Percentiles rank a stretch among this genome's conserved stretches.
Evolutionary conservation across 2,888 invertebrate genomes (phyloP).

Genomic region (Ichneumoninae sp.): DNA sequence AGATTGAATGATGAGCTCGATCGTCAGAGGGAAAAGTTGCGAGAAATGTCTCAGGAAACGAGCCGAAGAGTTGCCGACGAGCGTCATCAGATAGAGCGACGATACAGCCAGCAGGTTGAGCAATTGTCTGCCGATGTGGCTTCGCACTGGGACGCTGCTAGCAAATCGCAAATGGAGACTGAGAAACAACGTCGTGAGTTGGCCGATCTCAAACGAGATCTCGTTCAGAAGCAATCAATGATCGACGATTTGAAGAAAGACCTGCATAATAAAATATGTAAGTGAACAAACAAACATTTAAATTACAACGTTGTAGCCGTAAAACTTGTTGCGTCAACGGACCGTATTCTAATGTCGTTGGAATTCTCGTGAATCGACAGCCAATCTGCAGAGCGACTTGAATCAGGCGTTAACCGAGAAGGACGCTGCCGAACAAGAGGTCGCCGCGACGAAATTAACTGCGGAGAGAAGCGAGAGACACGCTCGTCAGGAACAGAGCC

Average conservation of each 20-base stretch:
- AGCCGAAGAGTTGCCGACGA: conserved; percentile 89
- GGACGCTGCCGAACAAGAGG: conserved; percentile 91
- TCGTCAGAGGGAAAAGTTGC: conserved; percentile 90
- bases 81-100: conserved; percentile 89
- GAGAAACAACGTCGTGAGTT: conserved; percentile 93
- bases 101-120: conserved; percentile 91
- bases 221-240: conserved; percentile 90
- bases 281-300: conserved; percentile 69
- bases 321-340: not conserved
- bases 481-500: conserved; percentile 90
- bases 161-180: conserved; percentile 89
- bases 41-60: conserved; percentile 91
- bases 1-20: conserved; percentile 92
- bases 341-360: not conserved
- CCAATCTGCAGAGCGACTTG: conserved; percentile 91
- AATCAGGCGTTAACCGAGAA: conserved; percentile 91
- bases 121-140: conserved; percentile 92
- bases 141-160: conserved; percentile 92
- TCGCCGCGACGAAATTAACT: conserved; percentile 88
- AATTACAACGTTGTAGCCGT: not conserved
- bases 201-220: conserved; percentile 90
- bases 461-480: conserved; percentile 90
- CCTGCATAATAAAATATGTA: conserved; percentile 90
- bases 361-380: conserved; percentile 82
- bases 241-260: conserved; percentile 93